Evolutionary conservation across 2,797 vertebrate genomes (phyloP), one percentile per base, ranked within the genome.

Genomic region (Rhincodon typus): DNA sequence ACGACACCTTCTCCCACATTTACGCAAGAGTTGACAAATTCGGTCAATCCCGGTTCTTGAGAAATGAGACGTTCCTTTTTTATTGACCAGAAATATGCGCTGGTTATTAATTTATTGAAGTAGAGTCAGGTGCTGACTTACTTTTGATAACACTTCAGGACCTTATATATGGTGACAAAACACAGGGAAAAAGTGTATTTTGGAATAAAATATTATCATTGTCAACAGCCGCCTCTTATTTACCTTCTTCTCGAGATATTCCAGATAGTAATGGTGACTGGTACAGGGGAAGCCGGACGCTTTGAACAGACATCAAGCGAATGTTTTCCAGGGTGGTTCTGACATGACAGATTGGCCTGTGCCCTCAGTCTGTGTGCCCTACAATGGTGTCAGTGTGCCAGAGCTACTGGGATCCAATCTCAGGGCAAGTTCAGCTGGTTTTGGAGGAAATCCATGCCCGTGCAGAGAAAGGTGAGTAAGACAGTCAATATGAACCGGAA

Each of bases 131-230:
- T 53, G 53, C 46, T 74, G 69, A 72, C 42, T 25, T 53, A 21
- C 38, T 95, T 77, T 77, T 12, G 13, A 84, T 25, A n/a, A 34
- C 30, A 77, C 57, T 27, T 77, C 46, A 72, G 42, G 13, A 27
- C 46, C 94, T 98, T 98, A 98, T 98, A 98, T 96, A 96, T 96
- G 97, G 97, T 97, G 97, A 97, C 97, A 97, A 97, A 97, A 97
- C 96, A 97, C 96, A 96, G 95, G 96, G 72, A 98, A 97, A 97
- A 97, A 98, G 97, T 97, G 57, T 97, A 98, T 98, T 97, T 97
- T 96, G 96, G 97, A 97, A 98, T 98, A 97, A 97, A 98, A 98
- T 98, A 98, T 98, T 98, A 97, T 98, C 97, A 98, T 98, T 98
- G 98, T 98, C 98, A 98, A 98, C 98, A 98, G 0, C 84, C 95